Conservation (phyloP, 2,797 vertebrate genomes). For the Phylloscopus collybita region DNA sequence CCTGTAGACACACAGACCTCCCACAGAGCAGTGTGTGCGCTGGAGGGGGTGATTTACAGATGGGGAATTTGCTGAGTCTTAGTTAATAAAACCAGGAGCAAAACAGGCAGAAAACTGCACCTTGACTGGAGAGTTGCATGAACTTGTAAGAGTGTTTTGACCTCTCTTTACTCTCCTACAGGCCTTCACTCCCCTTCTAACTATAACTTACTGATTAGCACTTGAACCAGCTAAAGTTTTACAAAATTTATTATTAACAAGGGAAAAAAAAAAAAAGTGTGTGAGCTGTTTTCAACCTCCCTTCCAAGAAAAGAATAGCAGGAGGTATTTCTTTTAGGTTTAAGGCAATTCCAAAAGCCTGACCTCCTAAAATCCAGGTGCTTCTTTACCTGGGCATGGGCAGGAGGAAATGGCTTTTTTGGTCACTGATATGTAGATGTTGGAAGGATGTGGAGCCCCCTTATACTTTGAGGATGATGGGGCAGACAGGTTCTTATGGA, state of each 20-base stretch:
- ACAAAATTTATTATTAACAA: constrained; percentile 1
- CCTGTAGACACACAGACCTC: not conserved
- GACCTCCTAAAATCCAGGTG: not conserved
- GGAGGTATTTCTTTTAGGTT: not conserved
- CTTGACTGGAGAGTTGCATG: not conserved
- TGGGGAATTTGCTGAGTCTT: not conserved
- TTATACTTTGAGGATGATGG: not conserved
- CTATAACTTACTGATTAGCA: not conserved
- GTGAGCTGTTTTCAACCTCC: not conserved
- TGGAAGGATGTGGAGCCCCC: not conserved
- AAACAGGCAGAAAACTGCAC: not conserved
- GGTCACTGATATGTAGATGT: not conserved
- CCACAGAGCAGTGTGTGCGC: not conserved
- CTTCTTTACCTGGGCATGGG: not conserved
- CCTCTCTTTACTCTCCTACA: not conserved
- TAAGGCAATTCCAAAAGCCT: not conserved
- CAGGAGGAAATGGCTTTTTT: not conserved
- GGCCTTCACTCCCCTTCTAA: not conserved
- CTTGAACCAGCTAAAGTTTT: not conserved
- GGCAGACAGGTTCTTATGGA: not conserved
- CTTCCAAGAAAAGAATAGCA: not conserved
- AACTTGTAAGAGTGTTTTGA: not conserved
- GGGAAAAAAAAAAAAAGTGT: rapidly evolving
- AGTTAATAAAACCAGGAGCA: not conserved
- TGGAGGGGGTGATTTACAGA: not conserved